Evolutionary conservation across 2,113 vertebrate species (phyloP), one percentile per base, ranked within the genome.

Genomic region (Sardina pilchardus): DNA sequence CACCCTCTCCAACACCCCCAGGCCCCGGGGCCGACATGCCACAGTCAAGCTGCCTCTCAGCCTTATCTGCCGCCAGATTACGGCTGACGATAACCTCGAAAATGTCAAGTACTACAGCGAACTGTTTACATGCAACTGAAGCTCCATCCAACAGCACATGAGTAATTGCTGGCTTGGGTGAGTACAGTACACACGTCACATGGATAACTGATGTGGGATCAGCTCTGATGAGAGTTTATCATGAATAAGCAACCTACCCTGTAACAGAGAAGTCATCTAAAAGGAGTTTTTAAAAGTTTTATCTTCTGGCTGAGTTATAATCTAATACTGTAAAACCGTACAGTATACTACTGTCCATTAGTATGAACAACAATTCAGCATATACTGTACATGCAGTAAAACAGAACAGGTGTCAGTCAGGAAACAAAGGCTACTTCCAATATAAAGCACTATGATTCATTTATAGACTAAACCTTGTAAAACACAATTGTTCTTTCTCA

Each of bases 51-150:
- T 78, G 30, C 53, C 43, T 14, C 71, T 78, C 30, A 36, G 71
- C 34, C 26, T 78, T 78, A 36, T 78, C 71, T 78, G 71, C 30
- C 17, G 34, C 26, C 30, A 16, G 71, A 78, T 78, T 78, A 36
- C 30, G 81, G 85, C 85, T 87, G 81, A 88, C 82, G 85, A 86
- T 71, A 71, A 88, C 84, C 59, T 87, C 48, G 83, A 80, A 86
- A 89, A 90, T 88, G 90, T 88, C 84, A 88, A 90, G 88, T 84
- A 83, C 71, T 36, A 34, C 16, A 39, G 19, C 2, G 45, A 4
- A 16, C 34, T 6, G 10, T 3, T 67, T 10, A 30, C 63, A 67
- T 67, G 63, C 63, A 30, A 67, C 63, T 30, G 63, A 67, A 30
- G n/a, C 63, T 36, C 34, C 10, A 34, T 16, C 0, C 36, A 78